Evolutionary conservation across 1,140 invertebrate species (phyloP), one percentile per base, ranked within the genome.

Genomic region (Brachionus paranguensis): DNA sequence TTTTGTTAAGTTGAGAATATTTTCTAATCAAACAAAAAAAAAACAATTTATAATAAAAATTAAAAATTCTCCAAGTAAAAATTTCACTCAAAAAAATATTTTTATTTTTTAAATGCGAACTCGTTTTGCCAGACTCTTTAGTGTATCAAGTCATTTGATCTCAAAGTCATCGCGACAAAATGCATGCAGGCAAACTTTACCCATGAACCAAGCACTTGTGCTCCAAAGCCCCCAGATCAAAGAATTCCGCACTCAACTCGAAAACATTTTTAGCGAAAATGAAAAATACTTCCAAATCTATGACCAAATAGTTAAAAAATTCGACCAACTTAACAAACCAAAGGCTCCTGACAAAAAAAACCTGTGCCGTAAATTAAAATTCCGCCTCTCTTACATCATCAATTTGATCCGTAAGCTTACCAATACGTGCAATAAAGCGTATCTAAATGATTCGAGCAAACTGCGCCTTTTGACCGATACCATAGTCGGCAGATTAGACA

Each of bases 371-470:
- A 60, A 60, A 20, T 24, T 60, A 10, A 72, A 72, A 72, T 72
- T 72, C 17, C 29, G 37, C n/a, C 37, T 72, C 8, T 20, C 33
- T 7, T 72, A 72, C 8, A 20, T 72, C 14, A 72, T 72, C 6
- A 43, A 17, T 45, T 72, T 72, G 17, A 41, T 72, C 7, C 29
- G 68, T 17, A 72, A 72, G 41, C 37, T 72, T 4, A 72, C 68
- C 17, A 72, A 72, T 72, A 72, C 68, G 17, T 72, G 68, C 37
- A 72, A 72, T 8, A 72, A 72, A 20, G 29, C 68, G n/a, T 72
- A 43, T 72, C 17, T 72, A 43, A 72, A 72, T 17, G 68, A 72
- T 17, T 72, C 68, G 17, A 43, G 33, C 12, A 72, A 72, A 20
- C 17, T 72, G 17, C 29, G 37, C 10, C 68, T 72, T 72, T 72